phyloP scores from a whole-genome alignment of 2,888 invertebrate species.

The Globia sparganii region DNA sequence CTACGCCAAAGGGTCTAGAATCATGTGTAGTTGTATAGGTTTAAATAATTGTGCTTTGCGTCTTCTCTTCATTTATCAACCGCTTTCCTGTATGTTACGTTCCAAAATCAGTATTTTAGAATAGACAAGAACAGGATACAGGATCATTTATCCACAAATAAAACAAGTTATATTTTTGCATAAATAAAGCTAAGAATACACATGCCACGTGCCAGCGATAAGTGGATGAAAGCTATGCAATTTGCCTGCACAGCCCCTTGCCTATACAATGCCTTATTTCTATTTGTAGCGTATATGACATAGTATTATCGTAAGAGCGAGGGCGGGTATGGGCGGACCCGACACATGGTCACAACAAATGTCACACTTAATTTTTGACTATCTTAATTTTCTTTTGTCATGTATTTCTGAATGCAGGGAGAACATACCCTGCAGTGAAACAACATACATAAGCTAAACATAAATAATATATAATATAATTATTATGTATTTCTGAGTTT shows the following conservation, averaged over 20 bases:
- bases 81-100: background rate
- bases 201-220: slow-evolving; percentile 68
- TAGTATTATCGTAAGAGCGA: slow-evolving; percentile 64
- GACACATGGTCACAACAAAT: slow-evolving; percentile 84
- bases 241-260: slow-evolving; percentile 51
- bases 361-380: slow-evolving; percentile 67
- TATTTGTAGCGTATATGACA: slow-evolving; percentile 65
- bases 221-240: slow-evolving; percentile 62
- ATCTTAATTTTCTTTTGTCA: background rate
- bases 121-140: background rate
- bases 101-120: background rate
- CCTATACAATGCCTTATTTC: slow-evolving; percentile 59
- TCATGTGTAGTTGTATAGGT: too few species aligned
- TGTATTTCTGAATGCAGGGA: background rate
- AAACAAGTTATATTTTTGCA: background rate
- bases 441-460: background rate
- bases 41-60: too few species aligned
- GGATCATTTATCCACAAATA: background rate
- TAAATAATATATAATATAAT: background rate
- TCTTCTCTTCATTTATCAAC: too few species aligned
- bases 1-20: too few species aligned
- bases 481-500: background rate
- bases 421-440: background rate
- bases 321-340: slow-evolving; percentile 73
- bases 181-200: slow-evolving; percentile 13